These are phyloP conservation scores for Trichechus manatus DNA, from an alignment of 2,113 vertebrate genomes.

Conservation along the genomic window DNA sequence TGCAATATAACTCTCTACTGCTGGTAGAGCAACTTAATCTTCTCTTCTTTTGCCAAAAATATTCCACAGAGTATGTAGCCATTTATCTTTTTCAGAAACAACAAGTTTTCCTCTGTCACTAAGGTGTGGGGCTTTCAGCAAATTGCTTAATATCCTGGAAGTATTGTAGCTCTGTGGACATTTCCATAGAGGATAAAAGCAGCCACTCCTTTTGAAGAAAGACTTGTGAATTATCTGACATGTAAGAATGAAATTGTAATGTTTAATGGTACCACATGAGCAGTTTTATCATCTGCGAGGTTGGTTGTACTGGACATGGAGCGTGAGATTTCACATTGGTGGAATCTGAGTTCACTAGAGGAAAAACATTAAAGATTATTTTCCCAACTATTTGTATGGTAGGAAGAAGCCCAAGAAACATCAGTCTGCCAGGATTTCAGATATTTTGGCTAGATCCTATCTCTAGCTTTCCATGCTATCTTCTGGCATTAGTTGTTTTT, in stretches of 20 bases:
- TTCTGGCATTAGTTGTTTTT: conserved; percentile 46
- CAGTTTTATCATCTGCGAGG: not conserved
- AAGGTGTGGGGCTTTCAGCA: not conserved
- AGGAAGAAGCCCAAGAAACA: not conserved
- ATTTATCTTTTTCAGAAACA: conserved; percentile 37
- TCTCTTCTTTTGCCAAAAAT: conserved; percentile 39
- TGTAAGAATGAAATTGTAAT: not conserved
- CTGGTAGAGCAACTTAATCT: conserved; percentile 26
- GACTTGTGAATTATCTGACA: not conserved
- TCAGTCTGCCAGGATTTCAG: not conserved
- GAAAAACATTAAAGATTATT: not conserved
- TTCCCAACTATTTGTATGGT: not conserved
- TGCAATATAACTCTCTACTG: conserved; percentile 13
- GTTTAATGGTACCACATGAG: not conserved
- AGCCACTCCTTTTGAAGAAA: not conserved
- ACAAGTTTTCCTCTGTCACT: not conserved
- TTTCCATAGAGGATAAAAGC: conserved; percentile 1
- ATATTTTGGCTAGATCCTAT: not conserved
- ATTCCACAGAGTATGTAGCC: not conserved
- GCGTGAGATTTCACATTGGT: not conserved
- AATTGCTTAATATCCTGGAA: conserved; percentile 4
- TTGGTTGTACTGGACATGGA: not conserved
- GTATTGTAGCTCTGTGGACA: not conserved
- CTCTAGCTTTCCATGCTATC: not conserved
- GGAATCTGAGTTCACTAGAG: not conserved